Conservation (phyloP, 1,140 invertebrate genomes). For the Acromyrmex echinatior region DNA sequence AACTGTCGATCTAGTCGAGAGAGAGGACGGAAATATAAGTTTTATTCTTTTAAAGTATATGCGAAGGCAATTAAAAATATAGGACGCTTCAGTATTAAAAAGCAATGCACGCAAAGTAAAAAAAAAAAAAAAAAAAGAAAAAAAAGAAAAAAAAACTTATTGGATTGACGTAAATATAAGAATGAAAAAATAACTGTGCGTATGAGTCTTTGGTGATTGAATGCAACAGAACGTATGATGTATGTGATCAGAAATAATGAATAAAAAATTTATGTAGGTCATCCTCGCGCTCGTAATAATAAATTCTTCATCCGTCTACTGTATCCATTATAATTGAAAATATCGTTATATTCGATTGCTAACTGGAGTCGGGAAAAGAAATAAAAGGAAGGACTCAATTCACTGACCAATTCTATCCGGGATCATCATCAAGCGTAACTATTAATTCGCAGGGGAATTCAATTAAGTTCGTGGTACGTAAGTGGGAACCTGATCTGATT, state of each 20-base stretch:
- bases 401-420: slow-evolving; percentile 34
- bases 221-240: slow-evolving; percentile 30
- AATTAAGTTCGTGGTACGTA: slow-evolving; percentile 52
- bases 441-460: slow-evolving; percentile 58
- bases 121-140: slow-evolving; percentile 25
- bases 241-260: slow-evolving; percentile 32
- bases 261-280: slow-evolving; percentile 53
- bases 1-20: slow-evolving; percentile 44
- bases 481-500: slow-evolving; percentile 56
- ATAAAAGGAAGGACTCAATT: slow-evolving; percentile 31
- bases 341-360: slow-evolving; percentile 43
- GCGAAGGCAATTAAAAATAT: slow-evolving; percentile 50
- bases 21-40: slow-evolving; percentile 49
- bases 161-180: slow-evolving; percentile 47
- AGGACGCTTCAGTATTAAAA: slow-evolving; percentile 47
- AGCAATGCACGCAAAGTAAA: slow-evolving; percentile 27
- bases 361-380: not conserved
- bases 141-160: slow-evolving; percentile 18
- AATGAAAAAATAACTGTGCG: slow-evolving; percentile 48
- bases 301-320: slow-evolving; percentile 26
- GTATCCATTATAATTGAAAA: slow-evolving; percentile 6
- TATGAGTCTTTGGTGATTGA: slow-evolving; percentile 54
- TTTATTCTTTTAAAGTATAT: slow-evolving; percentile 45
- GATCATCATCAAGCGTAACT: slow-evolving; percentile 59
- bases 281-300: not conserved